Evolutionary conservation across 2,888 invertebrate species (phyloP), one percentile per base, ranked within the genome.

Genomic region (Platycheirus rosarum): DNA sequence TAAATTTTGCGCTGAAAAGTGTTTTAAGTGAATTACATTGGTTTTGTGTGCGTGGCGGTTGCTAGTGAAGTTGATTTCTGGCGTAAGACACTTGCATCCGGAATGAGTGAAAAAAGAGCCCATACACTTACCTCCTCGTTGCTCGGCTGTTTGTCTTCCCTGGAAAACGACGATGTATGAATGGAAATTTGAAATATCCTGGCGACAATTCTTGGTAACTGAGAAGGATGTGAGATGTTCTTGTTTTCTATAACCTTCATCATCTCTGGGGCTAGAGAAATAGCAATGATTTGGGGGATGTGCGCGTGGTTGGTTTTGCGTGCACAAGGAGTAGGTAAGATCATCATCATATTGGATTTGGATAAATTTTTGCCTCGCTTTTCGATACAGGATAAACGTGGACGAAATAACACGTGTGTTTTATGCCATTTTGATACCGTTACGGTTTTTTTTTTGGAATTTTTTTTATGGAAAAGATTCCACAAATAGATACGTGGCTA

Each of bases 21-120:
- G 63, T 70, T 76, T 76, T 76, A 69, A 76, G 76, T 76, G 76
- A 76, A 76, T 76, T 70, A 76, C 62, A 76, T 63, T 48, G 76
- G 76, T 76, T 68, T 76, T 48, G 37, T 66, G 37, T 44, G 16
- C 9, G 13, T 9, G 23, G 23, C 8, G 20, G 8, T 1, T 13
- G 16, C 11, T 8, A 35, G 32, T 23, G 29, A 16, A 63, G 63
- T 65, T 76, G 76, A 76, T 76, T 76, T 65, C 48, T 69, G 32
- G 16, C 23, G 18, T 40, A 26, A 66, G 37, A 26, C 23, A 14
- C 23, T 23, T 20, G 13, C 40, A 40, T 37, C 23, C 23, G n/a
- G 2, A 20, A 44, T 11, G 2, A n/a, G 2, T n/a, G 3, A 7
- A 57, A 9, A 40, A 40, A 40, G 40, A 23, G 6, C 23, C 23